phyloP scores from a whole-genome alignment of 2,888 invertebrate species.

The Tanypteryx hageni region DNA sequence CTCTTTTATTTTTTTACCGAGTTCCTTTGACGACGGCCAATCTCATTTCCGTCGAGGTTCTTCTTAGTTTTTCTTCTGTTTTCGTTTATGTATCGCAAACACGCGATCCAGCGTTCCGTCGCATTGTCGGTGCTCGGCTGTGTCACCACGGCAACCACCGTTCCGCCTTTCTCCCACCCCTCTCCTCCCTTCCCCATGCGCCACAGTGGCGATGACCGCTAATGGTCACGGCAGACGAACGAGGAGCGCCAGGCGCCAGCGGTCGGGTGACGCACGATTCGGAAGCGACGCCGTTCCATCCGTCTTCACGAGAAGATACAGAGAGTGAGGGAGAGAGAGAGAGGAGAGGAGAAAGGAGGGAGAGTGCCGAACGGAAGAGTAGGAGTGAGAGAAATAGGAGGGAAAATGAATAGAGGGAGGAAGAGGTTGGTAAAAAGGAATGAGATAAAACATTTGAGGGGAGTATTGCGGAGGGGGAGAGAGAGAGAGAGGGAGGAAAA shows the following conservation, averaged over 20 bases:
- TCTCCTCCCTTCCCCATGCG: neutral
- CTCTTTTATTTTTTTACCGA: neutral
- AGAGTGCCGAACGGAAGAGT: too few species aligned
- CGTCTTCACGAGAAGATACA: neutral
- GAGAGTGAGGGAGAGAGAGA: too few species aligned
- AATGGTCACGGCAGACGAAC: neutral
- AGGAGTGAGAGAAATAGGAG: too few species aligned
- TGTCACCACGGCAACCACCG: neutral
- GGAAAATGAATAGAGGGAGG: too few species aligned
- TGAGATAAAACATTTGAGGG: too few species aligned
- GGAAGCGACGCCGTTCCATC: neutral
- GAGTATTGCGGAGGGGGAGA: too few species aligned
- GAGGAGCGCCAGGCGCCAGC: neutral
- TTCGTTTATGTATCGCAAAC: neutral
- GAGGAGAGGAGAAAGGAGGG: too few species aligned
- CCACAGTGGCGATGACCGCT: conserved; percentile 25
- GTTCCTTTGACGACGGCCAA: conserved; percentile 20
- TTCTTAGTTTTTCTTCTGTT: neutral
- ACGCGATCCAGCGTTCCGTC: conserved; percentile 8
- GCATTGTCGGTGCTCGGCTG: neutral
- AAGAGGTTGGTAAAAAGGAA: too few species aligned
- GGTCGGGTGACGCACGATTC: neutral
- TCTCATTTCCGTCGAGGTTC: conserved; percentile 30
- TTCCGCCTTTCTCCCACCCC: neutral
- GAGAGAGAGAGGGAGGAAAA: too few species aligned